phyloP scores from a whole-genome alignment of 2,797 vertebrate species.

The Sebastes oblongus region DNA sequence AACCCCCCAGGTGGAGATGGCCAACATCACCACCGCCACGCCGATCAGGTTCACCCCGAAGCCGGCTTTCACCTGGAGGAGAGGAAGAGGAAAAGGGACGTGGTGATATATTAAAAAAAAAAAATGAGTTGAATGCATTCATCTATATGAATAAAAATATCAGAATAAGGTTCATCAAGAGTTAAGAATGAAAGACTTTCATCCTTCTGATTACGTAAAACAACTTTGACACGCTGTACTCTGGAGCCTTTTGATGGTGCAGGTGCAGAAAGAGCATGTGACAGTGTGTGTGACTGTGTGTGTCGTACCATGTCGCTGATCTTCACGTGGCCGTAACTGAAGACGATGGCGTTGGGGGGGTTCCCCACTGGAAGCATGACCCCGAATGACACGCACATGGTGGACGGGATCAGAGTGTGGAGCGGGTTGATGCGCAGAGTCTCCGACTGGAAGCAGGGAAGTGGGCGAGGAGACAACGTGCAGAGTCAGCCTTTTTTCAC shows the following conservation, averaged over 20 bases:
- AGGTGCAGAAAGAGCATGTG: slow-evolving; percentile 54
- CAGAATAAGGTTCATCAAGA: background rate
- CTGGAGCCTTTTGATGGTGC: slow-evolving; percentile 43
- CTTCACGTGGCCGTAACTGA: slow-evolving; percentile 96
- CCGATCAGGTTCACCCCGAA: slow-evolving; percentile 97
- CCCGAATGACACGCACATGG: slow-evolving; percentile 98
- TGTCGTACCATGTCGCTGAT: slow-evolving; percentile 94
- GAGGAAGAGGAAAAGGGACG: background rate
- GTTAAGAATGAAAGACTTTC: slow-evolving; percentile 12
- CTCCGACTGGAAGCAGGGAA: slow-evolving; percentile 86
- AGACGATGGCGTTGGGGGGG: slow-evolving; percentile 98
- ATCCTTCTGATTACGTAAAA: slow-evolving; percentile 17
- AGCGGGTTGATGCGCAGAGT: slow-evolving; percentile 94
- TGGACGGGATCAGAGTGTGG: slow-evolving; percentile 95
- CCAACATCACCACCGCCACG: slow-evolving; percentile 92
- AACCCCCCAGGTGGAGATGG: slow-evolving; percentile 95
- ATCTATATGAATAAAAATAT: background rate
- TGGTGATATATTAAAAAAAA: background rate
- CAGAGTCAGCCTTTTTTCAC: no score
- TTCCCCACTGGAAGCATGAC: slow-evolving; percentile 99
- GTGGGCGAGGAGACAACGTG: background rate
- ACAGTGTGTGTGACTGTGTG: background rate
- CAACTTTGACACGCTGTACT: slow-evolving; percentile 22
- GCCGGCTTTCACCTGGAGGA: slow-evolving; percentile 92
- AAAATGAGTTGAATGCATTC: background rate